Conservation (phyloP, 1,140 invertebrate genomes). For the Luehdorfia chinensis region DNA sequence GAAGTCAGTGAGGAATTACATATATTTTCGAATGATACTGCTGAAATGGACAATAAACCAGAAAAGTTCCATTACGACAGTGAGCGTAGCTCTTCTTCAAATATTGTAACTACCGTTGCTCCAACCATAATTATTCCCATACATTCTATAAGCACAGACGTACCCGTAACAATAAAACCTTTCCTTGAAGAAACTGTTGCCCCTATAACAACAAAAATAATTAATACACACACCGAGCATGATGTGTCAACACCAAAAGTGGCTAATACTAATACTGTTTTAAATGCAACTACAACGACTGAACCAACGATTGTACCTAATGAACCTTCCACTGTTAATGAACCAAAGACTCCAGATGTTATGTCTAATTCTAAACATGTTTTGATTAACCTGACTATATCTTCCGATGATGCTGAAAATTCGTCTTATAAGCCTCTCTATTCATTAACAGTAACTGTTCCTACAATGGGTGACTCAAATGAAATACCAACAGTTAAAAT, state of each 20-base stretch:
- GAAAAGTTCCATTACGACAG: constrained; percentile 52
- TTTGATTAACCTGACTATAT: constrained; percentile 86
- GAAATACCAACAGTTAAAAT: constrained; percentile 79
- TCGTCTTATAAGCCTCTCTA: constrained; percentile 81
- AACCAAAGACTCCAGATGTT: constrained; percentile 48
- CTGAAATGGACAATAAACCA: constrained; percentile 35
- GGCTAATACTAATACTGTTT: constrained; percentile 42
- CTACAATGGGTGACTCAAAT: constrained; percentile 77
- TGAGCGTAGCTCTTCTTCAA: constrained; percentile 23
- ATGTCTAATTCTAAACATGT: constrained; percentile 77
- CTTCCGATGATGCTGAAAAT: constrained; percentile 78
- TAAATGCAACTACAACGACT: constrained; percentile 30
- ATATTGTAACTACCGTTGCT: constrained; percentile 25
- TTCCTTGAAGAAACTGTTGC: constrained; percentile 23
- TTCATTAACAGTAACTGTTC: constrained; percentile 84
- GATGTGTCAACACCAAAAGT: constrained; percentile 39
- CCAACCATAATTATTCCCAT: constrained; percentile 13
- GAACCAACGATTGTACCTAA: constrained; percentile 21
- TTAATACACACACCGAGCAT: constrained; percentile 37
- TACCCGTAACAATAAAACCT: constrained; percentile 21
- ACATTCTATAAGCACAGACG: constrained; percentile 19
- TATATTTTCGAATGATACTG: constrained; percentile 50
- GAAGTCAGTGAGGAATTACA: constrained; percentile 57
- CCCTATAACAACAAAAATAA: constrained; percentile 30
- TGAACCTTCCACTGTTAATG: constrained; percentile 45